Base-by-base conservation (phyloP, 2,113 vertebrate genomes). In the Phyllostomus discolor region DNA sequence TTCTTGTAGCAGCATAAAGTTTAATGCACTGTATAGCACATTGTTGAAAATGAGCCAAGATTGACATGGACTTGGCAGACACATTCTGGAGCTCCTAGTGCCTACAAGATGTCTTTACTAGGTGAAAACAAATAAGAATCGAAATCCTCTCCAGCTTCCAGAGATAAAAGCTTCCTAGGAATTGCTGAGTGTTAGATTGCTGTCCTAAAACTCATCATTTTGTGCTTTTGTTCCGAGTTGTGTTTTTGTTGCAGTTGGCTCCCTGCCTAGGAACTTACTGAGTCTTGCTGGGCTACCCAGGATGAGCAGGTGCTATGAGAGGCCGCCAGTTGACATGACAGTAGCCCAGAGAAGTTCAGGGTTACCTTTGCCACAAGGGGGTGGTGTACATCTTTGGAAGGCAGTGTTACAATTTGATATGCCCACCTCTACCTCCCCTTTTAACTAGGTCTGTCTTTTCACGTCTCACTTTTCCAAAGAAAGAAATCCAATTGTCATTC, bases 171-270 rank as follows among this genome's bases (percentile, higher is more conserved):
- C 33, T 92, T 97, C 90, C 78, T 48, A 46, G 92, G 95, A 98
- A 98, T 92, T 98, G 85, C 95, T 96, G 96, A 96, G 52, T 98
- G 89, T 97, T 98, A 97, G 94, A 98, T 96, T 98, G 96, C 95
- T 98, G 92, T 95, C 94, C 85, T 97, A 97, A 99, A 98, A 95
- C 88, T 91, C 41, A 88, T 98, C 96, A 98, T 98, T 98, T 98
- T 97, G 94, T 96, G 79, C 96, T 96, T 26, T 97, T 72, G 2
- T 97, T 98, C 94, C 84, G 43, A 94, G 48, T 86, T 97, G 73
- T 94, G 20, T 91, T 96, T 98, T 98, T 98, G 88, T 97, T 98
- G 95, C 97, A 98, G 92, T 96, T 98, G 98, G 95, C 97, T 98
- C 91, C 90, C 95, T 98, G 95, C 83, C 96, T 96, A 72, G 87